Base-by-base conservation (phyloP, 2,888 invertebrate species). In the Agrilus mali region DNA sequence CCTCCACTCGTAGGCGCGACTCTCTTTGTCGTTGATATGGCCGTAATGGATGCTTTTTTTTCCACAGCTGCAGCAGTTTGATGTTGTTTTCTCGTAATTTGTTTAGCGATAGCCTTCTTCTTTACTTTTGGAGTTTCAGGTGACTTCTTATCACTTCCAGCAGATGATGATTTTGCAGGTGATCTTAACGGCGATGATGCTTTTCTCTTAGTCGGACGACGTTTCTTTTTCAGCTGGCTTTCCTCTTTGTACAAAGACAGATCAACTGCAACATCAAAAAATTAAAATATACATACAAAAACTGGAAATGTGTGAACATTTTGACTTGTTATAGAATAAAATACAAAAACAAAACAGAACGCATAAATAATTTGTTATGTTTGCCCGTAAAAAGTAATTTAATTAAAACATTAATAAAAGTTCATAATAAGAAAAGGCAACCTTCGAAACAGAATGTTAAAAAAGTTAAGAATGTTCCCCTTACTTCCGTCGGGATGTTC, bases 401-500 rank as follows among this genome's bases (percentile, higher is more conserved):
- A n/a, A n/a, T n/a, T n/a, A n/a, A n/a, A n/a, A n/a, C n/a, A n/a
- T n/a, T n/a, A n/a, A n/a, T n/a, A n/a, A n/a, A n/a, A 13, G 8
- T 33, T 13, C 1, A 6, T 33, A 15, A 6, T 36, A 15, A 35
- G 14, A 16, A 37, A 42, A 13, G n/a, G 20, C 4, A 17, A 41
- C 20, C 33, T 34, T 22, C 15, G 31, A 12, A 22, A 39, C 20
- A 17, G 7, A n/a, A 20, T 15, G 40, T 32, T 35, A 14, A 42
- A 31, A 22, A 8, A 39, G 13, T 38, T 35, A 4, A 45, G 12
- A 33, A 35, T 34, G n/a, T 13, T 43, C 78, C 86, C 78, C 86
- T 77, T 65, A 86, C 86, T 67, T 58, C 86, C 87, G 67, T 88
- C 88, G 0, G 88, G 87, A 65, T 87, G 86, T 58, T 87, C 87